A percentile compares a stretch with the other conserved stretches of the same genome.
Evolutionary conservation across 2,797 vertebrate genomes (phyloP).

Genomic region (Phaenicophaeus curvirostris): DNA sequence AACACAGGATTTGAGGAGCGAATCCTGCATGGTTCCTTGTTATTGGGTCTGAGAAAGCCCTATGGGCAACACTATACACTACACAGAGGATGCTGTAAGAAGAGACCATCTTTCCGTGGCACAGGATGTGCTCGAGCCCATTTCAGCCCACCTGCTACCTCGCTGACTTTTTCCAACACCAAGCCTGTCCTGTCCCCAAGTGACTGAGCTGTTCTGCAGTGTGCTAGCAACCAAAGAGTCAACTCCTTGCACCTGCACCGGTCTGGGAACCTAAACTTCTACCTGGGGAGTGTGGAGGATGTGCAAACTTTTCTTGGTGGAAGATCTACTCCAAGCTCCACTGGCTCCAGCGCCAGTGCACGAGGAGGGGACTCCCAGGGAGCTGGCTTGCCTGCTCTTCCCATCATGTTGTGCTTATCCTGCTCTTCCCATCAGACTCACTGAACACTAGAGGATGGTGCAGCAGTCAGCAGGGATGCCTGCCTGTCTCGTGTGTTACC

Average conservation of each 20-base stretch:
- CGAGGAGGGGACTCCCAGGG: background rate
- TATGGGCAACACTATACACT: background rate
- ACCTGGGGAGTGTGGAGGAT: accelerated
- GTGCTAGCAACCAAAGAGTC: background rate
- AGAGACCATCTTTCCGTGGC: accelerated
- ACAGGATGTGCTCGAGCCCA: background rate
- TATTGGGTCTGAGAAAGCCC: background rate
- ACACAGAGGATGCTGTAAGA: background rate
- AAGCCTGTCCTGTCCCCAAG: background rate
- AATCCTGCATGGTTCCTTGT: background rate
- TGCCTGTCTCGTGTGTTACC: background rate
- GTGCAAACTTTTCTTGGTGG: background rate
- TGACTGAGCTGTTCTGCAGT: accelerated
- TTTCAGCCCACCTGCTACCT: accelerated
- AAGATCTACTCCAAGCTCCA: background rate
- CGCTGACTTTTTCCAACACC: background rate
- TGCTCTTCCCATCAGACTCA: background rate
- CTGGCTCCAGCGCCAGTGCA: accelerated
- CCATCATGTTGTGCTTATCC: background rate
- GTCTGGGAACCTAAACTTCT: background rate
- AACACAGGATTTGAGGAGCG: too few species aligned
- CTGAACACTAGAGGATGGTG: accelerated
- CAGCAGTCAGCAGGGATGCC: background rate
- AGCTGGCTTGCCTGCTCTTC: background rate
- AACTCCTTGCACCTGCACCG: background rate